Evolutionary conservation across 53 echinoderm and acorn worm genomes (phyloP).

Genomic region (Crossaster papposus): DNA sequence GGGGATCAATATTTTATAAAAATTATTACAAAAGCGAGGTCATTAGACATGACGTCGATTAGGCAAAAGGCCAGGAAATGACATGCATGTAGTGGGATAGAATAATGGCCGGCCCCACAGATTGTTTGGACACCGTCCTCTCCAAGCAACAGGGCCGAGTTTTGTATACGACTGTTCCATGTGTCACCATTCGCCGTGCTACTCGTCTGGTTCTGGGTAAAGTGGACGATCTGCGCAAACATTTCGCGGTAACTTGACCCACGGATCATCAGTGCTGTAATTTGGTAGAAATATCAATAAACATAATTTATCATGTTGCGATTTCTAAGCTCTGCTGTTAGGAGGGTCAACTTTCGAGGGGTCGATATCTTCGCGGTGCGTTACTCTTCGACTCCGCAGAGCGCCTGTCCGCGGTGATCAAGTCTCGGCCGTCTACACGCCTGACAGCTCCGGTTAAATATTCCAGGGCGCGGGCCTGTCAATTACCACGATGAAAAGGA

Average conservation of each 20-base stretch:
- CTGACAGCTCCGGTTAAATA: slow-evolving; percentile 41
- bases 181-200: background rate
- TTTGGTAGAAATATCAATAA: slow-evolving; percentile 21
- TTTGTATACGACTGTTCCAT: slow-evolving; percentile 38
- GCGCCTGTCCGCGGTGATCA: slow-evolving; percentile 6
- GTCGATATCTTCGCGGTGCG: background rate
- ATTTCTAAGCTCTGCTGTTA: slow-evolving; percentile 7
- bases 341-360: background rate
- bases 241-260: background rate
- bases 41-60: background rate
- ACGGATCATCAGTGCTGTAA: background rate
- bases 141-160: slow-evolving; percentile 4
- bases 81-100: background rate
- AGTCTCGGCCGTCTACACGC: background rate
- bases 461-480: slow-evolving; percentile 8
- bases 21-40: slow-evolving; percentile 20
- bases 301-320: slow-evolving; percentile 18
- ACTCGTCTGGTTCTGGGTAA: background rate
- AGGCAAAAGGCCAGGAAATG: background rate
- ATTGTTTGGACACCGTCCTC: background rate
- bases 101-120: background rate
- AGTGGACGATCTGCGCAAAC: background rate
- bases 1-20: background rate
- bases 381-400: background rate
- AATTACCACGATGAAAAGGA: slow-evolving; percentile 30